A percentile compares a stretch with the other conserved stretches of the same genome.
Conservation (phyloP, 2,113 vertebrate genomes). For the Baryphthengus martii region DNA sequence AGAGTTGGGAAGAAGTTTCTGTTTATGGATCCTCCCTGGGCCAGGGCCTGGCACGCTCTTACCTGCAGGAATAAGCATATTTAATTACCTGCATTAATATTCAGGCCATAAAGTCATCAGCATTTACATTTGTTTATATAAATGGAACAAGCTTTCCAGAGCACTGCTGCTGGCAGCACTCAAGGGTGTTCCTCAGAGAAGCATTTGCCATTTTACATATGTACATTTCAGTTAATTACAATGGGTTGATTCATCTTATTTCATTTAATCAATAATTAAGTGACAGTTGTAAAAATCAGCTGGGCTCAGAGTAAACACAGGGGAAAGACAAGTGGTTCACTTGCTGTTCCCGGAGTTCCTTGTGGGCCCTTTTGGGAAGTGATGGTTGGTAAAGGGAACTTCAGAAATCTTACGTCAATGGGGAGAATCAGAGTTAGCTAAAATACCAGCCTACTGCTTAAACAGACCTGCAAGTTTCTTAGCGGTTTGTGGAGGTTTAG, state of each 20-base stretch:
- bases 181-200: not conserved
- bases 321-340: not conserved
- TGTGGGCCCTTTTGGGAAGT: not conserved
- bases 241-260: not conserved
- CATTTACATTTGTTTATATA: not conserved
- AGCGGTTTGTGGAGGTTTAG: not conserved
- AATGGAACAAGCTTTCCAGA: not conserved
- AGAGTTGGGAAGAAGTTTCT: not conserved
- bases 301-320: not conserved
- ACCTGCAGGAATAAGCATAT: not conserved
- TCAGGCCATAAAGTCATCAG: not conserved
- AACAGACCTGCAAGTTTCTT: not conserved
- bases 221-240: not conserved
- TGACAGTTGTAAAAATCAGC: not conserved
- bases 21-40: not conserved
- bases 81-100: slow-evolving; percentile 20
- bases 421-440: not conserved
- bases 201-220: not conserved
- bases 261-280: no score
- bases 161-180: not conserved
- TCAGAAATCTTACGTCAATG: not conserved
- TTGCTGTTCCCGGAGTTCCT: no score
- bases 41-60: not conserved
- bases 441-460: not conserved
- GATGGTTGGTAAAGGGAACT: not conserved